These are phyloP conservation scores for Phoebastria nigripes DNA, from an alignment of 2,797 vertebrate species.

Conservation along the genomic window DNA sequence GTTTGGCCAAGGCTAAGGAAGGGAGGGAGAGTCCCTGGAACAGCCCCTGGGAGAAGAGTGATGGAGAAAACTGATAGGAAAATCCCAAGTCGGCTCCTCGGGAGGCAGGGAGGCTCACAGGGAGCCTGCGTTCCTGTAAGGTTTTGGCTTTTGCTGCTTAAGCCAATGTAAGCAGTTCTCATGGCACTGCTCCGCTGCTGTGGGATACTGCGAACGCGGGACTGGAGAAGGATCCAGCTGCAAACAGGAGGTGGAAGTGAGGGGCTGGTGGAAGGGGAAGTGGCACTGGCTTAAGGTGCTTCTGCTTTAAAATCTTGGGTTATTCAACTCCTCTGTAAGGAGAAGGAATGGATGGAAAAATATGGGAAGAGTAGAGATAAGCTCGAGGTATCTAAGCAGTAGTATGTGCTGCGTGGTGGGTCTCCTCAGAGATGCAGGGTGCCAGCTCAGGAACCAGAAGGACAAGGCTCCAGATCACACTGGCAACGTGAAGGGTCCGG, in stretches of 20 bases:
- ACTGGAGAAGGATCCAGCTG: neutral
- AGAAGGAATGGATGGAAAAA: neutral
- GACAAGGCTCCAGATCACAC: neutral
- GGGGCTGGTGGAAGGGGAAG: neutral
- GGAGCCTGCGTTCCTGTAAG: neutral
- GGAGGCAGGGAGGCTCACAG: neutral
- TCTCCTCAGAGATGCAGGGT: neutral
- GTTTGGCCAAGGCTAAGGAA: neutral
- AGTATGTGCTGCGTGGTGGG: neutral
- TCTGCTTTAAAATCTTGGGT: neutral
- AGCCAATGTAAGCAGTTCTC: neutral
- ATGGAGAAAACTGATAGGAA: neutral
- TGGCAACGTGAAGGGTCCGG: fast-evolving
- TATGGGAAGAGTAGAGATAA: neutral
- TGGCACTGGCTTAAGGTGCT: neutral
- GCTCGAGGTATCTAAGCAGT: neutral
- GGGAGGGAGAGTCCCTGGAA: neutral
- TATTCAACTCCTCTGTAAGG: neutral
- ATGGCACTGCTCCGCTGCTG: neutral
- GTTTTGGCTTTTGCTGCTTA: neutral
- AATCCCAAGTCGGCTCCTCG: neutral
- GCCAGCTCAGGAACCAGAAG: neutral
- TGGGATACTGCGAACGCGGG: fast-evolving
- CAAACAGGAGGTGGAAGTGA: neutral
- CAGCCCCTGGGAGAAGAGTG: neutral